Evolutionary conservation across 2,113 vertebrate genomes (phyloP).

Genomic region (Polyodon spathula): DNA sequence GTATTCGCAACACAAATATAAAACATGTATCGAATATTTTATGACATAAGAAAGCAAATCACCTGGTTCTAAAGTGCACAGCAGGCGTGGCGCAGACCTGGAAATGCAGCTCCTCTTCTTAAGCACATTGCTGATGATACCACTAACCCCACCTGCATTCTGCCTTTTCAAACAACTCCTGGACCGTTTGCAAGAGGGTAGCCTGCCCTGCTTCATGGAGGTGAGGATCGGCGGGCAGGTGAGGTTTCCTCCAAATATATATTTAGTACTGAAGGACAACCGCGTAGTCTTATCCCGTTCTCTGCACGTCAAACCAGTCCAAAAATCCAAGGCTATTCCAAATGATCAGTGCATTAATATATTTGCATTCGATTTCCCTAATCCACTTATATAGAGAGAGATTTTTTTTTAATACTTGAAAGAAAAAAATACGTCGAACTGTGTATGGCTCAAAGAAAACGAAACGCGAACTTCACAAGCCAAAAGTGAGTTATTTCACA

Average conservation of each 20-base stretch:
- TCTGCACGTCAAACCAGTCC: too few species aligned
- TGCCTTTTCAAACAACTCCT: constrained; percentile 65
- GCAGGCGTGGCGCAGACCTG: constrained; percentile 82
- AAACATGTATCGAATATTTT: background rate
- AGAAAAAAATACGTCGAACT: too few species aligned
- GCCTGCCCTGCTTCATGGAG: constrained; percentile 76
- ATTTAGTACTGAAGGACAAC: too few species aligned
- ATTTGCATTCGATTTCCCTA: too few species aligned
- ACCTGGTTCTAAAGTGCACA: constrained; percentile 97
- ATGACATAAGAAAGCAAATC: constrained; percentile 19
- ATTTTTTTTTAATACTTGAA: too few species aligned
- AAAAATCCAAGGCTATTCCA: too few species aligned
- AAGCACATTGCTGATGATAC: constrained; percentile 88
- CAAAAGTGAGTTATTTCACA: too few species aligned
- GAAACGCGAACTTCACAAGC: too few species aligned
- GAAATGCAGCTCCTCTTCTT: constrained; percentile 90
- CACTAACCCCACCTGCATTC: constrained; percentile 70
- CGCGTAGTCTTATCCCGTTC: too few species aligned
- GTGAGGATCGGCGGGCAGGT: constrained; percentile 8
- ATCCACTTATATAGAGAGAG: too few species aligned
- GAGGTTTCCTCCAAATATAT: background rate
- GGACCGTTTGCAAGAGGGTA: constrained; percentile 66
- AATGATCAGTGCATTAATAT: too few species aligned
- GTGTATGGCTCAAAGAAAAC: too few species aligned
- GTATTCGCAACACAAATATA: background rate